Conservation (phyloP, 2,113 vertebrate genomes). For the Channa maculata region DNA sequence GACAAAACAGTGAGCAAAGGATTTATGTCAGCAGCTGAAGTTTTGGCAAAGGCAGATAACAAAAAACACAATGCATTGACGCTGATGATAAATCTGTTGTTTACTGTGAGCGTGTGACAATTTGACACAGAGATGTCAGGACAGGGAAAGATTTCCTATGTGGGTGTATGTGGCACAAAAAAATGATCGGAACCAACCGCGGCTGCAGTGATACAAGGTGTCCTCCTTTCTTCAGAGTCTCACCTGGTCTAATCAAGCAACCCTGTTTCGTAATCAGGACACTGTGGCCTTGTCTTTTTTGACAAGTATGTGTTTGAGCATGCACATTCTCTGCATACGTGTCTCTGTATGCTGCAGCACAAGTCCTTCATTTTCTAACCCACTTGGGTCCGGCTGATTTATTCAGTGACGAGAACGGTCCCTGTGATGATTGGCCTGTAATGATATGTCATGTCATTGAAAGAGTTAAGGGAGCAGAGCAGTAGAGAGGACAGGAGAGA, state of each 20-base stretch:
- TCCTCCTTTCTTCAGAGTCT: slow-evolving; percentile 2
- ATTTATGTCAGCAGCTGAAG: slow-evolving; percentile 3
- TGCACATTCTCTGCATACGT: slow-evolving; percentile 17
- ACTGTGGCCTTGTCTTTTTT: not conserved
- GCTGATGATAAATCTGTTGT: slow-evolving; percentile 52
- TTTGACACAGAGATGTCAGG: slow-evolving; percentile 1
- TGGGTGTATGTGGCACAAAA: not conserved
- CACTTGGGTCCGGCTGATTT: slow-evolving; percentile 80
- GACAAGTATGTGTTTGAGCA: slow-evolving; percentile 8
- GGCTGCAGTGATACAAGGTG: not conserved
- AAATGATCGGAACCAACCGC: not conserved
- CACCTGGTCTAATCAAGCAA: not conserved
- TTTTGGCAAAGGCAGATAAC: slow-evolving; percentile 4
- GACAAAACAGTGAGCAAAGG: not conserved
- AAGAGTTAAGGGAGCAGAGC: slow-evolving; percentile 21
- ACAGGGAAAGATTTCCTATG: not conserved
- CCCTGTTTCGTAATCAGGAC: not conserved
- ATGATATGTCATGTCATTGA: slow-evolving; percentile 74
- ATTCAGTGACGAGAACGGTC: slow-evolving; percentile 72
- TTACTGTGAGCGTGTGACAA: slow-evolving; percentile 35
- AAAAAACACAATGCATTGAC: slow-evolving; percentile 10
- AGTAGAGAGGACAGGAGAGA: not conserved
- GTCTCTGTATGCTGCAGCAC: slow-evolving; percentile 2
- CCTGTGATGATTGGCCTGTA: slow-evolving; percentile 71
- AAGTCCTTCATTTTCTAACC: slow-evolving; percentile 62